Base-by-base conservation (phyloP, 1,140 invertebrate species). In the Tetramorium parvispinum region DNA sequence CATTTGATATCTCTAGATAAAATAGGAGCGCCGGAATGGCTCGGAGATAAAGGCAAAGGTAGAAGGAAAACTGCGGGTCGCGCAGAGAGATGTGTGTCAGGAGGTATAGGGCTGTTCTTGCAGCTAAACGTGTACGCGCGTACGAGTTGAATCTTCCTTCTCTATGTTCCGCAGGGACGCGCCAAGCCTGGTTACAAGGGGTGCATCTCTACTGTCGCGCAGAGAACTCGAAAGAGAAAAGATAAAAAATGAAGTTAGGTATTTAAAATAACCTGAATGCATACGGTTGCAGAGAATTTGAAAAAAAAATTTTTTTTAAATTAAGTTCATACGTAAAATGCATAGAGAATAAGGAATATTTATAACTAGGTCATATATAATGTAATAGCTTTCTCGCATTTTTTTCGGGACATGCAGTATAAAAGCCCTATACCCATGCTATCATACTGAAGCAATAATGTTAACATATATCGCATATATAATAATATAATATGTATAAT, bases 1-100 rank as follows among this genome's bases (percentile, higher is more conserved):
- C 92, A 92, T 94, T 94, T 94, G 92, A 94, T 92, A 92, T 92
- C 88, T 88, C 87, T 73, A 71, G 83, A 89, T 85, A 89, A 88
- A 88, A 86, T 91, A 89, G 71, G 73, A 82, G 40, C 71, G 71
- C 55, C 66, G 70, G 75, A 87, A 87, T 76, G 57, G 82, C 49
- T 55, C 32, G 27, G 88, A 83, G 88, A 88, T 86, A 85, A 79
- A 82, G 81, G 76, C 46, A 49, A 66, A 83, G 51, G 57, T 76
- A 55, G 43, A 81, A 87, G 86, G 73, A 71, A 83, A 81, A 76
- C 75, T 75, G 82, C 51, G 59, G 57, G 63, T 66, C 51, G 63
- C 59, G 68, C 21, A 78, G 46, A 55, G 87, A 63, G 66, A 86
- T 89, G 68, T 88, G 73, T 88, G 78, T 81, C 86, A 87, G 59